Percentiles rank a stretch among this genome's conserved stretches.
Conservation (phyloP, 1,140 invertebrate species). For the Bombus soroeensis region DNA sequence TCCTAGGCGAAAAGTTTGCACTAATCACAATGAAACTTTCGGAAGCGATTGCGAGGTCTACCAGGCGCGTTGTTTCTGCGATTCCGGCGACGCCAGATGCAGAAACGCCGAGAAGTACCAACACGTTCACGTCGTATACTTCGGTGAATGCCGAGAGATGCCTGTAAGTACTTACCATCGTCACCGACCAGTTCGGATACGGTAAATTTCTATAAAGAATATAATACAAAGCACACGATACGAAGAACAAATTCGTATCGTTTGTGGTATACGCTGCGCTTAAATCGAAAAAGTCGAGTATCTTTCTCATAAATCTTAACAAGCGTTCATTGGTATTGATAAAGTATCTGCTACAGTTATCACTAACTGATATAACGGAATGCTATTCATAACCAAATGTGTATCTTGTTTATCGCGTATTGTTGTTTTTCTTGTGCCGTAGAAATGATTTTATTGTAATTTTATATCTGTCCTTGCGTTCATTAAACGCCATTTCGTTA, state of each 20-base stretch:
- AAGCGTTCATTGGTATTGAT: background rate
- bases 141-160: constrained; percentile 91
- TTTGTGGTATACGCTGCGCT: background rate
- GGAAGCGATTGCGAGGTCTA: constrained; percentile 96
- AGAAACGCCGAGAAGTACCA: constrained; percentile 87
- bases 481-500: background rate
- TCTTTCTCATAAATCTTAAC: background rate
- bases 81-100: constrained; percentile 89
- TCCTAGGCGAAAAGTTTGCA: constrained; percentile 92
- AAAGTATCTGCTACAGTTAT: background rate
- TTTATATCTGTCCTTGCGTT: background rate
- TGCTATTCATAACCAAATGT: background rate
- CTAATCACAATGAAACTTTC: constrained; percentile 97
- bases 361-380: background rate
- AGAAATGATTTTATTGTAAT: constrained; percentile 1
- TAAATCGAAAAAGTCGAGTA: background rate
- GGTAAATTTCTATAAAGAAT: background rate
- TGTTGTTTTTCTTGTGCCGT: background rate
- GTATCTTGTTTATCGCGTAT: constrained; percentile 11
- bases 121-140: constrained; percentile 97
- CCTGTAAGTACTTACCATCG: constrained; percentile 83
- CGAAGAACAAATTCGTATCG: background rate
- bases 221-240: too few relatives aligned
- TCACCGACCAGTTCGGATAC: background rate
- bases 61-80: constrained; percentile 94